phyloP scores from a whole-genome alignment of 1,140 invertebrate species.

The Cotesia chilonis region DNA sequence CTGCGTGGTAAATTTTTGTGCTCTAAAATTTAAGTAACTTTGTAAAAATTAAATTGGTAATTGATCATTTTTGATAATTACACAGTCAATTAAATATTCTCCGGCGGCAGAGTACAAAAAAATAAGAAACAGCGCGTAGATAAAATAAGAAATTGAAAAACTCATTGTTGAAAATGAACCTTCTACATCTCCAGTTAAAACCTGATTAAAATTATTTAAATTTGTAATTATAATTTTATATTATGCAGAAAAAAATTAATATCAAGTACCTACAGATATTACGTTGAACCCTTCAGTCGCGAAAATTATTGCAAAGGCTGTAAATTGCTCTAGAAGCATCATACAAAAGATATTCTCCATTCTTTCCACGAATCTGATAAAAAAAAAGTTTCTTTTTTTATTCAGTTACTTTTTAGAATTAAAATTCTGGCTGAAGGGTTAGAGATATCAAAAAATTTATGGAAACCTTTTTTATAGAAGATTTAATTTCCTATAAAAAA shows the following conservation, averaged over 20 bases:
- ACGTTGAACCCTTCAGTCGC: background rate
- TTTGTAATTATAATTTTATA: background rate
- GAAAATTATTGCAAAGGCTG: background rate
- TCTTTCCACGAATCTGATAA: constrained; percentile 12
- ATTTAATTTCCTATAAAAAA: too few relatives aligned
- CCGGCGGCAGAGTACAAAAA: constrained; percentile 5
- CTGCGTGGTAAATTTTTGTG: background rate
- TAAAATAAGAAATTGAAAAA: constrained; percentile 17
- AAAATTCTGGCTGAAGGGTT: background rate
- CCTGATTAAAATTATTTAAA: background rate
- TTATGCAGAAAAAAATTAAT: background rate
- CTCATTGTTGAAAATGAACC: background rate
- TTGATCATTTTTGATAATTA: background rate
- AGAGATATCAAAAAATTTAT: too few relatives aligned
- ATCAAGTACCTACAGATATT: constrained; percentile 16
- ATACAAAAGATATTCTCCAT: constrained; percentile 5
- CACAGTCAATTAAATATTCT: constrained; percentile 11
- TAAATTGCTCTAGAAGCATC: constrained; percentile 16
- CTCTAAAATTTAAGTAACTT: background rate
- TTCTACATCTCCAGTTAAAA: constrained; percentile 12
- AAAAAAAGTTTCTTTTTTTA: background rate
- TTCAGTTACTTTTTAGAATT: too few relatives aligned
- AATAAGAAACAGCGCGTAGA: background rate
- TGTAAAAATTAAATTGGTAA: background rate
- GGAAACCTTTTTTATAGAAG: too few relatives aligned